Evolutionary conservation across 2,888 invertebrate genomes (phyloP).

Genomic region (Pristionchus japonicus): DNA sequence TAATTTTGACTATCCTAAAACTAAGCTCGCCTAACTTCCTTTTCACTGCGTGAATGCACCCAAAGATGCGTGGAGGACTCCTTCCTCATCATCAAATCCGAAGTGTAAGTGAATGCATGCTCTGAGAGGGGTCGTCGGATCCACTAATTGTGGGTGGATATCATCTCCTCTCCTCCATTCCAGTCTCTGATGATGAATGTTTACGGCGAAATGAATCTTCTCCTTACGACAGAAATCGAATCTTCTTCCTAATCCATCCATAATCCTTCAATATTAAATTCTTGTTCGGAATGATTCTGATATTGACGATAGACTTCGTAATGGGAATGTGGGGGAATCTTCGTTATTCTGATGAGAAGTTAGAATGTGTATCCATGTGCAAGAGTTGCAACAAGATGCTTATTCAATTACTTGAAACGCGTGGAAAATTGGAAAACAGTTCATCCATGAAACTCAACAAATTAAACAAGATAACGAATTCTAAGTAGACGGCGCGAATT

Average conservation of each 20-base stretch:
- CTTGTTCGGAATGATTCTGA: neutral
- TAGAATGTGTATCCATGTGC: neutral
- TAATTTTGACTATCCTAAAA: no score
- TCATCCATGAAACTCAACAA: neutral
- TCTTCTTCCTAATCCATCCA: neutral
- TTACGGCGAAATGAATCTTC: neutral
- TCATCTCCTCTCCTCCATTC: no score
- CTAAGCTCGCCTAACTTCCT: no score
- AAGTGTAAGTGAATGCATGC: no score
- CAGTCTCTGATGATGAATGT: neutral
- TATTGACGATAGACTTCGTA: neutral
- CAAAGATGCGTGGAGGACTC: no score
- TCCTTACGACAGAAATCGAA: neutral
- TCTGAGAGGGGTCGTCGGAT: neutral
- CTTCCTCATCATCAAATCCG: no score
- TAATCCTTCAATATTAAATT: neutral
- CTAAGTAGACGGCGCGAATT: neutral
- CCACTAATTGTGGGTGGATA: no score
- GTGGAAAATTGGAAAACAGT: neutral
- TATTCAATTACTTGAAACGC: neutral
- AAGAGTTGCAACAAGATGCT: neutral
- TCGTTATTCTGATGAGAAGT: neutral
- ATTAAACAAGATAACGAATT: neutral
- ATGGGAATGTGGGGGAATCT: neutral
- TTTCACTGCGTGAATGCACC: no score